Evolutionary conservation across 2,113 vertebrate genomes (phyloP).

Genomic region (Gymnarchus niloticus): DNA sequence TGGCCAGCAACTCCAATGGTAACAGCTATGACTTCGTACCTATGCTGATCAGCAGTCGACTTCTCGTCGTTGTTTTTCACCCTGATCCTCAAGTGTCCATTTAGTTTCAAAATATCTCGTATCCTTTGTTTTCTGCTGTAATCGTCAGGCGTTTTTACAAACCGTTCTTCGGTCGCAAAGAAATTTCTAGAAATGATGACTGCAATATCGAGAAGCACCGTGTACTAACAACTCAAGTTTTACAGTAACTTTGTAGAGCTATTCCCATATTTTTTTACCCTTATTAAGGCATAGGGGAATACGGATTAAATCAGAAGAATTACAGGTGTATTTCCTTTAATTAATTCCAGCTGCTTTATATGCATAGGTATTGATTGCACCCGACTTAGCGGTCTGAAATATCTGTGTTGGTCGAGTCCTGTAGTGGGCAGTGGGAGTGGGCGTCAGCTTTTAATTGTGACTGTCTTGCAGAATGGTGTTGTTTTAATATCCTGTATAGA

Average conservation of each 20-base stretch:
- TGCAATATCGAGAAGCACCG: background rate
- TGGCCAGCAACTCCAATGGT: background rate
- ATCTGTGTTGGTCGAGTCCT: constrained; percentile 64
- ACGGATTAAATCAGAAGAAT: background rate
- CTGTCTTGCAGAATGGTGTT: constrained; percentile 97
- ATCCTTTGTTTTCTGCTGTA: too few relatives aligned
- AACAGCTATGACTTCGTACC: constrained; percentile 51
- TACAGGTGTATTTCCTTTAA: background rate
- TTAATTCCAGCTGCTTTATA: constrained; percentile 28
- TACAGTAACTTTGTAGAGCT: background rate
- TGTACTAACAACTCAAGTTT: background rate
- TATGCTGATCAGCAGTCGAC: constrained; percentile 53
- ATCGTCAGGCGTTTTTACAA: background rate
- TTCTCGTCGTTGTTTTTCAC: background rate
- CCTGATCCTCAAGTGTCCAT: background rate
- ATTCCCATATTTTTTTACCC: background rate
- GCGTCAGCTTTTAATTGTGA: constrained; percentile 99
- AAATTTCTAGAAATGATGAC: background rate
- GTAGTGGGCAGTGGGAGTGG: constrained; percentile 65
- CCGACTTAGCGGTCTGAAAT: constrained; percentile 58
- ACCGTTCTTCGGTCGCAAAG: background rate
- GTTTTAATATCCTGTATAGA: constrained; percentile 99
- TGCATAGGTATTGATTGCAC: constrained; percentile 48
- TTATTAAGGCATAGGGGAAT: background rate
- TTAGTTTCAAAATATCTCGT: background rate